phyloP scores from a whole-genome alignment of 1,140 invertebrate genomes.

The Odontomachus brunneus region DNA sequence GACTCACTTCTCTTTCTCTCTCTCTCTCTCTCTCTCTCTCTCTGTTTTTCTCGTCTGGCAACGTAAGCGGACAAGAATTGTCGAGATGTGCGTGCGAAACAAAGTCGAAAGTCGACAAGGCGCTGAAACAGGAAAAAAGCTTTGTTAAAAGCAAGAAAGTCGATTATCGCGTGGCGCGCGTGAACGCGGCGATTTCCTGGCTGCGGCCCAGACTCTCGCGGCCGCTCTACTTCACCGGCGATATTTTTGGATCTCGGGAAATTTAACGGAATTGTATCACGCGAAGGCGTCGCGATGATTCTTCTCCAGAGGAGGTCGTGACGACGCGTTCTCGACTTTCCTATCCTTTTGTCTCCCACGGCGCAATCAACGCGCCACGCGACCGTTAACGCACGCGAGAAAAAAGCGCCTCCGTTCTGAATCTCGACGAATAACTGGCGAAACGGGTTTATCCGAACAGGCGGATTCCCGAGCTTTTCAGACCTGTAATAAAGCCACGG shows the following conservation, averaged over 20 bases:
- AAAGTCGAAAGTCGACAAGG: constrained; percentile 9
- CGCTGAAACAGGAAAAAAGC: background rate
- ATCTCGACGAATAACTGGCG: background rate
- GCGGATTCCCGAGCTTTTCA: background rate
- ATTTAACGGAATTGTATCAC: constrained; percentile 32
- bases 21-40: too few relatives aligned
- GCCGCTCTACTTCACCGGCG: constrained; percentile 38
- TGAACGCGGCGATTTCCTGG: constrained; percentile 42
- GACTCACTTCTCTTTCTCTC: background rate
- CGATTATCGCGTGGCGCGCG: constrained; percentile 20
- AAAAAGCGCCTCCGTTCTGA: constrained; percentile 11
- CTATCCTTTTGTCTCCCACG: constrained; percentile 25
- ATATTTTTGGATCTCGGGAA: constrained; percentile 65
- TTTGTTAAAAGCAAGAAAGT: constrained; percentile 26
- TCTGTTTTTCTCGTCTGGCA: too few relatives aligned
- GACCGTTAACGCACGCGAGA: constrained; percentile 2
- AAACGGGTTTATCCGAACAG: background rate
- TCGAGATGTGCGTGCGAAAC: background rate
- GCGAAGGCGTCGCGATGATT: background rate
- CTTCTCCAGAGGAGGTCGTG: background rate
- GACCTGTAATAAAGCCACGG: background rate
- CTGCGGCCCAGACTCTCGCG: constrained; percentile 25
- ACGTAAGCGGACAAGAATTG: background rate
- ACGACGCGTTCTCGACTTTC: constrained; percentile 18
- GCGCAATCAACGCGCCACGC: constrained; percentile 8